phyloP scores from a whole-genome alignment of 1,140 invertebrate genomes.

The Lucilia cuprina region DNA sequence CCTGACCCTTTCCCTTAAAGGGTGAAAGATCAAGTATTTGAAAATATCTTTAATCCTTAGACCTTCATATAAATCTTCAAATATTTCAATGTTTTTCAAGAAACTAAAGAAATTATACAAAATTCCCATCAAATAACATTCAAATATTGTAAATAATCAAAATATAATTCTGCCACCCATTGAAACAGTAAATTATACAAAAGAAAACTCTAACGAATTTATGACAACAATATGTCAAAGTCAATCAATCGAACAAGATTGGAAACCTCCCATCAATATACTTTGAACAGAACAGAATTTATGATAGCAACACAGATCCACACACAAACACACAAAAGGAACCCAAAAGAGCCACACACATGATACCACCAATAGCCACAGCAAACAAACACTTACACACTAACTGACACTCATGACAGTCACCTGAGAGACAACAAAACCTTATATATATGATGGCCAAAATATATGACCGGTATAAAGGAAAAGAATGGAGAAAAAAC shows the following conservation, averaged over 20 bases:
- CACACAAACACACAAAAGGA: not conserved
- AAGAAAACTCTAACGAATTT: not conserved
- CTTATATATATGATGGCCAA: not conserved
- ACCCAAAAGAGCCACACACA: not conserved
- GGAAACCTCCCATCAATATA: not conserved
- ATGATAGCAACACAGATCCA: not conserved
- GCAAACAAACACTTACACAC: not conserved
- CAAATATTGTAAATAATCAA: no score
- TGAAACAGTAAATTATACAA: not conserved
- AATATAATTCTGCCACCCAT: not conserved
- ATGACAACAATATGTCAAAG: constrained; percentile 27
- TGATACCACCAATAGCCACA: not conserved
- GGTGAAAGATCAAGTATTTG: no score
- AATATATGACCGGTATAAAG: not conserved
- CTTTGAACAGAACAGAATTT: not conserved
- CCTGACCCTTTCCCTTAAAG: no score
- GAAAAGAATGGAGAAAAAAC: not conserved
- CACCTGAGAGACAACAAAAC: not conserved
- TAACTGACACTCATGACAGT: not conserved
- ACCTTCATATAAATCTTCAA: no score
- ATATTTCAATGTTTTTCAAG: no score
- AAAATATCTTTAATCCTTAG: no score
- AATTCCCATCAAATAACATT: no score
- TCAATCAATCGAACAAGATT: constrained; percentile 22
- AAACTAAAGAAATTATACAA: no score